phyloP scores from a whole-genome alignment of 2,888 invertebrate genomes.

The Ditylenchus weischeri region DNA sequence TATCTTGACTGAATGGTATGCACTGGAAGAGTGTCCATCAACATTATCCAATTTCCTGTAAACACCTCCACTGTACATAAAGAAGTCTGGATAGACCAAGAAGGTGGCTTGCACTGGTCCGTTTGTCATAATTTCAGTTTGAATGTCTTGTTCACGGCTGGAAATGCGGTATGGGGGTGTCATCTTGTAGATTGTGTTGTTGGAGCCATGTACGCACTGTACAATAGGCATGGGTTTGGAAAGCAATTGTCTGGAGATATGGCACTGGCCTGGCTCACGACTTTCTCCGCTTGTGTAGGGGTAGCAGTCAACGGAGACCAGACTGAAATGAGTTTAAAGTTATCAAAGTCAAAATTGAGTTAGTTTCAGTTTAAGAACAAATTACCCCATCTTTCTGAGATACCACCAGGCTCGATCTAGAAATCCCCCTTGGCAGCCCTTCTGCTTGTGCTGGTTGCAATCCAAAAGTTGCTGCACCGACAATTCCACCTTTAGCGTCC shows the following conservation, averaged over 20 bases:
- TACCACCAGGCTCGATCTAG: conserved; percentile 88
- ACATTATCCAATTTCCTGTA: conserved; percentile 67
- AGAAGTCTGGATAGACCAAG: conserved; percentile 86
- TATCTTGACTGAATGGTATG: conserved; percentile 82
- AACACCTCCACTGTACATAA: conserved; percentile 79
- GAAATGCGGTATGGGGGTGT: conserved; percentile 62
- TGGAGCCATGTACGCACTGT: conserved; percentile 57
- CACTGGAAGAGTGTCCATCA: conserved; percentile 55
- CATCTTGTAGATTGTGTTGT: conserved; percentile 58
- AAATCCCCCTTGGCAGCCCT: conserved; percentile 81
- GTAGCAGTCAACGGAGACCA: conserved; percentile 81
- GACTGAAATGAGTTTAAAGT: conserved; percentile 63
- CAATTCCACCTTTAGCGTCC: conserved; percentile 70
- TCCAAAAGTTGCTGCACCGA: conserved; percentile 83
- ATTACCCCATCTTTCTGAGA: conserved; percentile 70
- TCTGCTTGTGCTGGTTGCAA: conserved; percentile 75
- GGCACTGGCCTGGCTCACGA: conserved; percentile 69
- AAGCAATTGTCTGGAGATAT: conserved; percentile 60
- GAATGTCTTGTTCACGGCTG: conserved; percentile 71
- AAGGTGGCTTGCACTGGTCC: conserved; percentile 88
- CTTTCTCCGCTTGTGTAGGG: conserved; percentile 69
- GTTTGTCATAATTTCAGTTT: conserved; percentile 82
- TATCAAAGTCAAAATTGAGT: not conserved
- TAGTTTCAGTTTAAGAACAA: no score
- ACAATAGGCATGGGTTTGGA: conserved; percentile 4